A percentile compares a stretch with the other conserved stretches of the same genome.
These are phyloP conservation scores for Malurus leucopterus DNA, from an alignment of 2,797 vertebrate species.

Conservation along the genomic window DNA sequence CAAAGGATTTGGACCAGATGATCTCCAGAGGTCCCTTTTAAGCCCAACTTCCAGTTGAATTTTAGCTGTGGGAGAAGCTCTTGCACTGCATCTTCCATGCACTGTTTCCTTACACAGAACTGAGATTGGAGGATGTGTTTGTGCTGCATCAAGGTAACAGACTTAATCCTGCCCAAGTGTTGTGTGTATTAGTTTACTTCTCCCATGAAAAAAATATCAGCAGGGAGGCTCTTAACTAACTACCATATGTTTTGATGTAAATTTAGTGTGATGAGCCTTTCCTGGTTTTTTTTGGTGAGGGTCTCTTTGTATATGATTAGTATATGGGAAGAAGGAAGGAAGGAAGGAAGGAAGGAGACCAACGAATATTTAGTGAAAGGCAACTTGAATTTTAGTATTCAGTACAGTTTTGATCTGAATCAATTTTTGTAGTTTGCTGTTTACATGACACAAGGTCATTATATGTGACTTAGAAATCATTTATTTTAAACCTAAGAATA, in stretches of 20 bases:
- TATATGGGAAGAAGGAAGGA: neutral
- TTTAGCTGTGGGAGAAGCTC: neutral
- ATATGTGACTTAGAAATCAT: neutral
- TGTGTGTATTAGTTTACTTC: neutral
- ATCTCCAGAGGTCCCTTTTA: neutral
- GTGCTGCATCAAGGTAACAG: neutral
- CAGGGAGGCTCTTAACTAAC: neutral
- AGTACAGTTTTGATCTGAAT: neutral
- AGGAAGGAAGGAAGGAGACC: neutral
- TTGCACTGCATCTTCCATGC: neutral
- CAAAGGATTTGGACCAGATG: neutral
- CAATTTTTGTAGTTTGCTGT: neutral
- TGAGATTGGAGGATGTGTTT: neutral
- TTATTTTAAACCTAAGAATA: neutral
- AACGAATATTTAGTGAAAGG: neutral
- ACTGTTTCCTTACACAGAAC: neutral
- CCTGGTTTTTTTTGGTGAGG: neutral
- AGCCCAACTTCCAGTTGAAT: neutral
- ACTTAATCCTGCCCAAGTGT: neutral
- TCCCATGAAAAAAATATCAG: neutral
- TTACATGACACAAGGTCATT: rapidly evolving
- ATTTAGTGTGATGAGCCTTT: neutral
- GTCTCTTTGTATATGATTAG: neutral
- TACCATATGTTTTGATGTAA: neutral
- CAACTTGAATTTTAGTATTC: neutral